Base-by-base conservation (phyloP, 2,888 invertebrate genomes). In the Luperina testacea region DNA sequence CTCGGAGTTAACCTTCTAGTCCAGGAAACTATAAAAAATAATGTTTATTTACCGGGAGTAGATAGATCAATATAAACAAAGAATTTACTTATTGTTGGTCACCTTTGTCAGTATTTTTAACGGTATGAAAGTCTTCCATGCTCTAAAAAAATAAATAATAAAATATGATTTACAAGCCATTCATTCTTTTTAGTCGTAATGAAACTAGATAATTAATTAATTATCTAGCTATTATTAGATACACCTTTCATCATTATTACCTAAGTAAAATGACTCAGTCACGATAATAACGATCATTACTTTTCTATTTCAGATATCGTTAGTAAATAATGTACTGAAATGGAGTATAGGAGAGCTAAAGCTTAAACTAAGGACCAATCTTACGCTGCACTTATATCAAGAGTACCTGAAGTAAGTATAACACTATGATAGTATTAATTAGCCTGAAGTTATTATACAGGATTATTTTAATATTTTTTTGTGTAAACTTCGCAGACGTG, bases 341-440 rank as follows among this genome's bases (percentile, higher is more conserved):
- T 99, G 99, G 97, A 98, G 99, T 87, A 98, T 99, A 92, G 99
- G 99, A 82, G 99, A 99, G 96, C 96, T 99, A 90, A 99, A 99
- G 95, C 97, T 99, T 71, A 97, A 99, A 87, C 98, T 99, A 91
- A 97, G 99, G 90, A 98, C 99, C 64, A 98, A 99, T 92, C 97
- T 99, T 88, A 98, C 99, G 9, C 97, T 98, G 88, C 97, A 99
- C 94, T 97, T 99, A 80, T 98, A 99, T 95, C 98, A 98, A 90
- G 98, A 99, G 92, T 99, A 99, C 95, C 97, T 99, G 88, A 98
- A 98, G 98, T 99, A 96, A 98, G 98, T 97, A 77, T 57, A 57
- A 24, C 24, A 24, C 2, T 53, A 53, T 53, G 8, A 20, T 20
- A 17, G 51, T 17, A 51, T 7, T 51, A 7, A 51, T 51, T 51